These are phyloP conservation scores for Arion vulgaris DNA, from an alignment of 1,140 invertebrate genomes.

Conservation along the genomic window DNA sequence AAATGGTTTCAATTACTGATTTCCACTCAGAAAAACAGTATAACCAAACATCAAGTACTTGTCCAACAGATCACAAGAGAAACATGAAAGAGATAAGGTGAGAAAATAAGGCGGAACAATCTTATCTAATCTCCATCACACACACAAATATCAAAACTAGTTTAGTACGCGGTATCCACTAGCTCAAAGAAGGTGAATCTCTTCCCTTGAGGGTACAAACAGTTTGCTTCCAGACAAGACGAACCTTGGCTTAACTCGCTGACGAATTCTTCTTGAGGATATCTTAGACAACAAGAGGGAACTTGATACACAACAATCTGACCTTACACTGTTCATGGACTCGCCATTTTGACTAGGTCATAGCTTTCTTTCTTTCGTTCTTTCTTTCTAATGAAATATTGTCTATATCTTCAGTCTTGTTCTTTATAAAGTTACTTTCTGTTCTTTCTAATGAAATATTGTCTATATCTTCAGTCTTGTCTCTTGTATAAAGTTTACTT, in stretches of 20 bases:
- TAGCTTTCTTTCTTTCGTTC: no score
- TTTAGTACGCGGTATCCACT: not conserved
- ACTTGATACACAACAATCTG: not conserved
- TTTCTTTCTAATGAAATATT: no score
- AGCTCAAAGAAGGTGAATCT: not conserved
- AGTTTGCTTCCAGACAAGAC: not conserved
- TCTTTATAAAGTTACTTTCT: no score
- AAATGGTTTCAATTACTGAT: not conserved
- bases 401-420: no score
- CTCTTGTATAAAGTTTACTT: no score
- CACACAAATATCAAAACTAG: not conserved
- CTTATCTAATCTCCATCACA: not conserved
- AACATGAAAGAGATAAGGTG: not conserved
- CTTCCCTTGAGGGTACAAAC: not conserved
- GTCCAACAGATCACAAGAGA: no score
- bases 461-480: no score
- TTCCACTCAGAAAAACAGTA: not conserved
- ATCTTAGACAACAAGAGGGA: not conserved
- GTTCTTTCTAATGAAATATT: no score
- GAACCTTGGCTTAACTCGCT: not conserved
- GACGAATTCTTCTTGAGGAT: not conserved
- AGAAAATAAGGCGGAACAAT: not conserved
- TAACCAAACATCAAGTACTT: not conserved
- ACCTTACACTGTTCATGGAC: not conserved
- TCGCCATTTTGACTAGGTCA: not conserved